Evolutionary conservation across 2,888 invertebrate species (phyloP).

Genomic region (Heliconius cydno): DNA sequence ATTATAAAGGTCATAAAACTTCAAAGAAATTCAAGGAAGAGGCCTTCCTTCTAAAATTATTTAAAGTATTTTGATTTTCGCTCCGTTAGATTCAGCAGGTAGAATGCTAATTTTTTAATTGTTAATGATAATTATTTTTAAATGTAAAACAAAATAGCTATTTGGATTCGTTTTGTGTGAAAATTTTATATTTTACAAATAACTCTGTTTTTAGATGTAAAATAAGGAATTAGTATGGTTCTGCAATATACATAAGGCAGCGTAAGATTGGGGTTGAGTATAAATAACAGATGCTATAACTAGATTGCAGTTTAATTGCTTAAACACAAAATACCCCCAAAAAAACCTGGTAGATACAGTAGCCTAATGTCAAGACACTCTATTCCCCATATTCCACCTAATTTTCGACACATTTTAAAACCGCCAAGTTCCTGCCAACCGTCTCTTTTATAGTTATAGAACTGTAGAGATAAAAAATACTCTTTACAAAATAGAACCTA

Average conservation of each 20-base stretch:
- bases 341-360: too few species aligned
- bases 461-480: neutral
- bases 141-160: neutral
- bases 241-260: too few species aligned
- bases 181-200: neutral
- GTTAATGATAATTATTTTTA: neutral
- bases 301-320: too few species aligned
- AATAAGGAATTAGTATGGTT: too few species aligned
- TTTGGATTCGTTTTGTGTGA: neutral
- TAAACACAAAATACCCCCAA: too few species aligned
- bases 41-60: neutral
- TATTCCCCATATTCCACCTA: too few species aligned
- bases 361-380: too few species aligned
- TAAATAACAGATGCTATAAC: too few species aligned
- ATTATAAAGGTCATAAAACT: slow-evolving; percentile 5
- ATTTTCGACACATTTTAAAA: too few species aligned
- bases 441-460: neutral
- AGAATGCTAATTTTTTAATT: neutral
- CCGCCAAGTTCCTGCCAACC: neutral
- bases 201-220: too few species aligned
- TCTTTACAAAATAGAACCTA: neutral
- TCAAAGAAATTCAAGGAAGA: slow-evolving; percentile 11
- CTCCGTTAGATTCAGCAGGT: neutral
- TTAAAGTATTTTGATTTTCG: neutral
- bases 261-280: too few species aligned